phyloP scores from a whole-genome alignment of 2,113 vertebrate species.

The Pluvialis apricaria region DNA sequence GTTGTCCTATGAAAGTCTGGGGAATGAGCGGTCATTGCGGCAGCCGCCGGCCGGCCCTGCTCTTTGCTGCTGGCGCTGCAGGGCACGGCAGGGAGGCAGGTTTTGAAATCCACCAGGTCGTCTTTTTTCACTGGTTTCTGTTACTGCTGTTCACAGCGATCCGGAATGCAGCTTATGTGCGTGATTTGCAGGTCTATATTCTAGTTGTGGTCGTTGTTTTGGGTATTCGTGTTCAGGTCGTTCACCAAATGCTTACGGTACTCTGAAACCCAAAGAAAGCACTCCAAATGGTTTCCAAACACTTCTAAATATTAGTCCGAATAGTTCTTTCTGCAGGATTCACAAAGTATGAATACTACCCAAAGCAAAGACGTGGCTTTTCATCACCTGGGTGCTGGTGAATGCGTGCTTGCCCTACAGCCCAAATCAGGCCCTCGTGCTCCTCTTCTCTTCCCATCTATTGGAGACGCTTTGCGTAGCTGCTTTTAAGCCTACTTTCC shows the following conservation, averaged over 20 bases:
- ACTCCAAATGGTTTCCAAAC: background rate
- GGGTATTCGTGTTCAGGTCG: background rate
- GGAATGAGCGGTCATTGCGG: accelerated
- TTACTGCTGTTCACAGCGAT: background rate
- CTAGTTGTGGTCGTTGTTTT: background rate
- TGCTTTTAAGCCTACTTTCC: background rate
- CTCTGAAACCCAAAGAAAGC: background rate
- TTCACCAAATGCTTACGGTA: background rate
- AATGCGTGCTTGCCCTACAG: accelerated
- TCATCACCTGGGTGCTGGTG: background rate
- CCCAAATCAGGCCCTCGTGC: background rate
- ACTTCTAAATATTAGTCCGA: background rate
- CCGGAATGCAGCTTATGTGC: accelerated
- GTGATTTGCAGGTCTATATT: background rate
- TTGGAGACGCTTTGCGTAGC: background rate
- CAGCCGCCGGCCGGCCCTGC: background rate
- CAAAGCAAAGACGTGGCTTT: background rate
- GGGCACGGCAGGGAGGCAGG: background rate
- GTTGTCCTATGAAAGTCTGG: background rate
- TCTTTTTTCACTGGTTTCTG: background rate
- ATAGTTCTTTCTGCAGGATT: background rate
- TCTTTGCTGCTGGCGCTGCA: background rate
- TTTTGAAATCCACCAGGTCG: background rate
- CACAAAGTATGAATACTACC: background rate
- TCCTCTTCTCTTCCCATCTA: background rate